Evolutionary conservation across 2,113 vertebrate genomes (phyloP).

Genomic region (Sorex araneus): DNA sequence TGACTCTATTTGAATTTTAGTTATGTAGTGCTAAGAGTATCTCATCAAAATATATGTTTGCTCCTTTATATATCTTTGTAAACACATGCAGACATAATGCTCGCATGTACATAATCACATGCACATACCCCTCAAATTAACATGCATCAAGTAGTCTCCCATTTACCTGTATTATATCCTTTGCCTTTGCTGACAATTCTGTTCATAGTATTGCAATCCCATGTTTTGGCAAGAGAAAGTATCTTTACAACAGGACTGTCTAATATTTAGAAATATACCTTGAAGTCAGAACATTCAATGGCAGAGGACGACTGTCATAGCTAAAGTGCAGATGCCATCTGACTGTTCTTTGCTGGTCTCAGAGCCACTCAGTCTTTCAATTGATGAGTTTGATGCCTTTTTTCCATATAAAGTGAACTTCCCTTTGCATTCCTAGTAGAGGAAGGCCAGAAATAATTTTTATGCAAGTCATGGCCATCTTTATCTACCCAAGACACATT

Average conservation of each 20-base stretch:
- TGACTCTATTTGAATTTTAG: conserved; percentile 12
- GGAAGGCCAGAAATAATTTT: conserved; percentile 74
- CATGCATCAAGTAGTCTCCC: neutral
- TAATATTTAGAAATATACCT: neutral
- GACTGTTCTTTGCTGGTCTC: neutral
- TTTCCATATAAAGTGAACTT: conserved; percentile 73
- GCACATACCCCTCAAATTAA: neutral
- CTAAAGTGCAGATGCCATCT: conserved; percentile 2
- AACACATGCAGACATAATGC: neutral
- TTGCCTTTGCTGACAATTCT: conserved; percentile 25
- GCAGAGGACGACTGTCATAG: neutral
- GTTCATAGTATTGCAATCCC: neutral
- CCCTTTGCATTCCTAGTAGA: conserved; percentile 65
- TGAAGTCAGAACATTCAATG: neutral
- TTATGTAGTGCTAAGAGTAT: conserved; percentile 10
- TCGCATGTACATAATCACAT: neutral
- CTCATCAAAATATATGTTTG: neutral
- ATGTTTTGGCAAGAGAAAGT: neutral
- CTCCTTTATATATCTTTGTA: neutral
- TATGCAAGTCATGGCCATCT: conserved; percentile 74
- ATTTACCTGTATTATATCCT: neutral
- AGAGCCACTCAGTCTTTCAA: conserved; percentile 68
- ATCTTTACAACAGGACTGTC: neutral
- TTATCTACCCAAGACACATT: conserved; percentile 79
- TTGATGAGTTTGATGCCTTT: conserved; percentile 64